Conservation (phyloP, 2,797 vertebrate genomes). For the Xerus rutilus region DNA sequence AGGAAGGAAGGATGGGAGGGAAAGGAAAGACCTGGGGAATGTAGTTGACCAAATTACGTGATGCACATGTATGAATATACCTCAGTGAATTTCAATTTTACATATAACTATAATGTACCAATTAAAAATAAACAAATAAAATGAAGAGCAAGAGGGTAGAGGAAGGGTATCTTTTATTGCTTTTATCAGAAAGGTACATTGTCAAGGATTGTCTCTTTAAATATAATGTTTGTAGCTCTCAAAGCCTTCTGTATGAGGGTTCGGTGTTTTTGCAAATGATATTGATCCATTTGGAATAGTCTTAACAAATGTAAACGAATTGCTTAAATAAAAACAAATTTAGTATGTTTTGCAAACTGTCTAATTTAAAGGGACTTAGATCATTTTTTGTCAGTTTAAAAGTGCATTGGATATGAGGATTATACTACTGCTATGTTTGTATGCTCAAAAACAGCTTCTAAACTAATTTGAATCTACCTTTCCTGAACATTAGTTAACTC, state of each 20-base stretch:
- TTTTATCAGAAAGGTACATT: neutral
- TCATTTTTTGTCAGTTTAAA: neutral
- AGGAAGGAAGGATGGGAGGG: no score
- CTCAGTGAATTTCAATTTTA: no score
- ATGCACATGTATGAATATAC: no score
- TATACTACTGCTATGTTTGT: neutral
- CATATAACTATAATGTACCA: no score
- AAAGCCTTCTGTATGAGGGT: neutral
- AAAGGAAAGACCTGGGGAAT: no score
- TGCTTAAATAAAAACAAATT: neutral
- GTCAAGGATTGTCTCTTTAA: neutral
- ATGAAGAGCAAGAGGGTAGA: no score
- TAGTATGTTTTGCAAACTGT: neutral
- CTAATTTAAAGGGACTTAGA: slow-evolving; percentile 8
- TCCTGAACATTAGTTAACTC: neutral
- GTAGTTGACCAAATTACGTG: no score
- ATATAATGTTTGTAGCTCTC: neutral
- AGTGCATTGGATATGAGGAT: neutral
- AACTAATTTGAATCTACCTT: neutral
- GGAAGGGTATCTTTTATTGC: no score
- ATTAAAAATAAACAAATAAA: no score
- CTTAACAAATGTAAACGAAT: neutral
- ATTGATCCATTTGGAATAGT: neutral
- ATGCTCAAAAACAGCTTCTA: neutral
- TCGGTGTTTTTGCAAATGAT: neutral